Evolutionary conservation across 2,888 invertebrate genomes (phyloP).

Genomic region (Eupsilia transversa): DNA sequence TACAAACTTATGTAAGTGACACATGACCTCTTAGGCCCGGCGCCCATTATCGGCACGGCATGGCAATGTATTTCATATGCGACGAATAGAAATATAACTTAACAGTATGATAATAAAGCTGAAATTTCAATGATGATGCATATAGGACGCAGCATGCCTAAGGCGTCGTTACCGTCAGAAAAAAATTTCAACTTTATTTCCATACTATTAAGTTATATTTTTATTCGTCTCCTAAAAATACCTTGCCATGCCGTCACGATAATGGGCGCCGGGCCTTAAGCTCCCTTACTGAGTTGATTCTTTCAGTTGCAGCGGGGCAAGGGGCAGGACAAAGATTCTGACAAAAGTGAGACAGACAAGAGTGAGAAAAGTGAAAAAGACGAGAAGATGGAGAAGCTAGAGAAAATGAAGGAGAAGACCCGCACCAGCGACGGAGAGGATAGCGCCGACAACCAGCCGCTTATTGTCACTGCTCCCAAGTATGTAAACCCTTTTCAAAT

Average conservation of each 20-base stretch:
- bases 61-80: too few relatives aligned
- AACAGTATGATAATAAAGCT: too few relatives aligned
- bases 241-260: too few relatives aligned
- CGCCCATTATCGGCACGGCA: too few relatives aligned
- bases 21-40: conserved; percentile 32
- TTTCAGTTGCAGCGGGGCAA: conserved; percentile 76
- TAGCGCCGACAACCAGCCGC: conserved; percentile 88
- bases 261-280: too few relatives aligned
- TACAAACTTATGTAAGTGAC: background rate
- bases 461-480: conserved; percentile 83
- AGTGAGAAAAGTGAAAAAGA: conserved; percentile 86
- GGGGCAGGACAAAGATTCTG: conserved; percentile 87
- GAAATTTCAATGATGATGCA: too few relatives aligned
- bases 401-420: conserved; percentile 82
- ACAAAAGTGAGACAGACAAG: conserved; percentile 87
- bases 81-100: too few relatives aligned
- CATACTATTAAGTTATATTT: too few relatives aligned
- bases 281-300: conserved; percentile 66
- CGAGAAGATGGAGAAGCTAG: conserved; percentile 80
- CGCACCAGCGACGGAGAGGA: conserved; percentile 86
- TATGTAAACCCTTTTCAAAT: conserved; percentile 67
- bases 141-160: too few relatives aligned
- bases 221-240: too few relatives aligned
- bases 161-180: too few relatives aligned
- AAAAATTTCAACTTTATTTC: too few relatives aligned